Conservation (phyloP, 2,797 vertebrate genomes). For the Melanotaenia maccullochi region DNA sequence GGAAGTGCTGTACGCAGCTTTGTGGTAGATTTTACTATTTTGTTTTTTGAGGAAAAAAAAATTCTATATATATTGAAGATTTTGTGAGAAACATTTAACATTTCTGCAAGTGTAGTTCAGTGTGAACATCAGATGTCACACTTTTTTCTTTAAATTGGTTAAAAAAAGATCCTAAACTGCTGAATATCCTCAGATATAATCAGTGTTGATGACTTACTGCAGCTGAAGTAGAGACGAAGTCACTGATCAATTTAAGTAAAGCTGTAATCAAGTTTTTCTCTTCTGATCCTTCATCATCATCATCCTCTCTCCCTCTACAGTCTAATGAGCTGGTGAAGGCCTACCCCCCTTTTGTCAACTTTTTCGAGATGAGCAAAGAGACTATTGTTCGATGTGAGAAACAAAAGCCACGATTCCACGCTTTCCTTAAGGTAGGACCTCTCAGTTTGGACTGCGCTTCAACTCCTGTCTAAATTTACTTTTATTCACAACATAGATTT, state of each 20-base stretch:
- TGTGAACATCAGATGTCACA: no score
- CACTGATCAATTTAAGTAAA: background rate
- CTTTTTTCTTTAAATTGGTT: no score
- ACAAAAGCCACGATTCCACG: slow-evolving; percentile 97
- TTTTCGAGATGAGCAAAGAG: slow-evolving; percentile 99
- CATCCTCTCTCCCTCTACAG: slow-evolving; percentile 69
- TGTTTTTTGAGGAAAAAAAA: no score
- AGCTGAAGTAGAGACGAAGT: background rate
- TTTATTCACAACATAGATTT: no score
- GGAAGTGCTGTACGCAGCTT: no score
- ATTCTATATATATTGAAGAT: no score
- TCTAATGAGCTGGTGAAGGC: slow-evolving; percentile 95
- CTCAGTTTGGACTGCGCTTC: background rate
- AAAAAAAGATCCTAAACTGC: no score
- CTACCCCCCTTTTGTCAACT: slow-evolving; percentile 98
- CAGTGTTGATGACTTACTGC: background rate
- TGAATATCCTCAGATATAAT: background rate
- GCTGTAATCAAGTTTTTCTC: background rate
- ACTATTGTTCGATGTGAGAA: slow-evolving; percentile 95
- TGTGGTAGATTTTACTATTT: no score
- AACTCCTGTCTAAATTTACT: no score
- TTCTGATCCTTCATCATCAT: background rate
- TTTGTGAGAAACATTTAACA: no score
- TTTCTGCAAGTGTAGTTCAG: no score
- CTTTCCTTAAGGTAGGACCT: slow-evolving; percentile 91